Conservation (phyloP, 2,797 vertebrate species). For the Garrulus glandarius region DNA sequence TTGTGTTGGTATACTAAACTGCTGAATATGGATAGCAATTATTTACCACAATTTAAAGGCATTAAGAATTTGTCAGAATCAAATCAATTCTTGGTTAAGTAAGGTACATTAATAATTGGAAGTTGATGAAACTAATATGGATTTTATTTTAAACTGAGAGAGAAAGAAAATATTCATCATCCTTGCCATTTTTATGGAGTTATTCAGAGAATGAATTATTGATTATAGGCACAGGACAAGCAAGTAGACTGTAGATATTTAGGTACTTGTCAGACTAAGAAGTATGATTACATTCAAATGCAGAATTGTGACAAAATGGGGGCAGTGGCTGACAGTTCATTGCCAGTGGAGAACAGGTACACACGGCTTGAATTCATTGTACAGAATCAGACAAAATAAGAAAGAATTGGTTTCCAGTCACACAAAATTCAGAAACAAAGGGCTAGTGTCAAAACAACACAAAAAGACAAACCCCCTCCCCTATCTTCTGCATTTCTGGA, state of each 20-base stretch:
- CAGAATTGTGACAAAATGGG: not conserved
- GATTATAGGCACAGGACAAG: slow-evolving; percentile 32
- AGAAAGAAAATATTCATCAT: slow-evolving; percentile 58
- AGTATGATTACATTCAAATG: not conserved
- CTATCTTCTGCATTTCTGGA: not conserved
- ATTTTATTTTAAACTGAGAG: slow-evolving; percentile 67
- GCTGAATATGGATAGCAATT: slow-evolving; percentile 50
- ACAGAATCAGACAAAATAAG: not conserved
- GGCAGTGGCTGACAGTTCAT: not conserved
- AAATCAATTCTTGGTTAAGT: slow-evolving; percentile 66
- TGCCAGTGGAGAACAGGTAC: not conserved
- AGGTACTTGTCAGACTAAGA: slow-evolving; percentile 48
- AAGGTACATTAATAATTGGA: slow-evolving; percentile 45
- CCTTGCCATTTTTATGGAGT: slow-evolving; percentile 44
- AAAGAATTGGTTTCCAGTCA: not conserved
- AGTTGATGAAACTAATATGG: slow-evolving; percentile 57
- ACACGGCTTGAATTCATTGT: not conserved
- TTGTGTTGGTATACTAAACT: not conserved
- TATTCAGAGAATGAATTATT: slow-evolving; percentile 64
- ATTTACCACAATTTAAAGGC: slow-evolving; percentile 60
- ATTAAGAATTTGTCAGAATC: slow-evolving; percentile 67
- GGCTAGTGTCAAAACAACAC: not conserved
- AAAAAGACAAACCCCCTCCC: fast-evolving
- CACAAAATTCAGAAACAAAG: not conserved
- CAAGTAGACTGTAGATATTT: slow-evolving; percentile 26